Evolutionary conservation across 1,140 invertebrate genomes (phyloP).

Genomic region (Ceratitis capitata): DNA sequence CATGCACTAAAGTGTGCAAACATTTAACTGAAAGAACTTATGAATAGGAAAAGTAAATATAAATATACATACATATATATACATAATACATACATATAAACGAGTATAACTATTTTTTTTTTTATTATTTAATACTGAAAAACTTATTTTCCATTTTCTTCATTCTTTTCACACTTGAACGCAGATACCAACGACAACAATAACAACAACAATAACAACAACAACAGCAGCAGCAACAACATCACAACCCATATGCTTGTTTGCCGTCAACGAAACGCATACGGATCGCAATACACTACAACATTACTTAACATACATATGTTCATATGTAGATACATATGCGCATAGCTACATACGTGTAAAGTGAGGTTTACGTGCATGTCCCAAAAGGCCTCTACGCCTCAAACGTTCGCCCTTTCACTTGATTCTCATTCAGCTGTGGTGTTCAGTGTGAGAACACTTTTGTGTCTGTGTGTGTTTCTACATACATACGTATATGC

Average conservation of each 20-base stretch:
- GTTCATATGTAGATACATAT: no score
- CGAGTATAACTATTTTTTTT: no score
- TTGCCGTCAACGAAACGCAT: not conserved
- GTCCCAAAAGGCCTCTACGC: not conserved
- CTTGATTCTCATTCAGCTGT: not conserved
- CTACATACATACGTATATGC: not conserved
- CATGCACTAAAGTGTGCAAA: constrained; percentile 8
- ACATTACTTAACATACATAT: no score
- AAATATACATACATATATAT: no score
- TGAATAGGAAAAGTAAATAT: no score
- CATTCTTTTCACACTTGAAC: not conserved
- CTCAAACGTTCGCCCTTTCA: not conserved
- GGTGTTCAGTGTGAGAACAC: not conserved
- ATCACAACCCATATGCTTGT: not conserved
- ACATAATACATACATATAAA: no score
- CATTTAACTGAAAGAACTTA: not conserved
- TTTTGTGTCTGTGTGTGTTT: not conserved
- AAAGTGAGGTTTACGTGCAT: not conserved
- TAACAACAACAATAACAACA: no score
- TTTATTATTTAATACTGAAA: not conserved
- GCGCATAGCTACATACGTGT: no score
- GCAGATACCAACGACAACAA: not conserved
- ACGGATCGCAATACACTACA: not conserved
- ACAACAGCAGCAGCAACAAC: no score
- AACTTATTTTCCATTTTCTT: not conserved